Evolutionary conservation across 2,113 vertebrate species (phyloP).

Genomic region (Lagopus muta): DNA sequence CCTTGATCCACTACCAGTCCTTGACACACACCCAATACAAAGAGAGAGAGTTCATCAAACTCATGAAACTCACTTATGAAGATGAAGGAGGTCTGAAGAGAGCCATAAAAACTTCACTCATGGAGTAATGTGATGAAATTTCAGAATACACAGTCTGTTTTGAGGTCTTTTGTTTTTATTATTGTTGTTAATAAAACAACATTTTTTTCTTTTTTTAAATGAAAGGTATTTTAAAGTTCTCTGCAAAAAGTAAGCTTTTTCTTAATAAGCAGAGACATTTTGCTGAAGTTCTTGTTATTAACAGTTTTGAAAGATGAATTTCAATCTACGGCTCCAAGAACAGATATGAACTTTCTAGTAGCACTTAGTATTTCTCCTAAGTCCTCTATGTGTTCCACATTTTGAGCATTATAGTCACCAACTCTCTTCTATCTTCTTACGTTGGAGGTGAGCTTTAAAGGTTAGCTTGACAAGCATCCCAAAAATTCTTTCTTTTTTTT

Average conservation of each 20-base stretch:
- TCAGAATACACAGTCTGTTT: not conserved
- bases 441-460: not conserved
- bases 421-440: not conserved
- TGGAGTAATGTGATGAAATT: accelerated
- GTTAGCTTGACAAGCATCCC: not conserved
- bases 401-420: not conserved
- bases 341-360: not conserved
- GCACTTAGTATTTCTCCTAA: not conserved
- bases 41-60: not conserved
- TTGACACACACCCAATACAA: not conserved
- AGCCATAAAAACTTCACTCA: not conserved
- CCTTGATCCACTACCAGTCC: not conserved
- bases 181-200: too few relatives aligned
- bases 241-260: accelerated
- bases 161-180: not conserved
- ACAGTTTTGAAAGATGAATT: not conserved
- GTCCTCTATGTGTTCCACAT: not conserved
- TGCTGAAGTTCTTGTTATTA: not conserved
- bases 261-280: accelerated
- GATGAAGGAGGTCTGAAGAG: not conserved
- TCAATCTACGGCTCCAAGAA: not conserved
- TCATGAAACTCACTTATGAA: not conserved
- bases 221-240: not conserved
- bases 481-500: not conserved
- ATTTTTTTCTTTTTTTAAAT: not conserved